Evolutionary conservation across 2,113 vertebrate species (phyloP), one percentile per base, ranked within the genome.

Genomic region (Mobula birostris): DNA sequence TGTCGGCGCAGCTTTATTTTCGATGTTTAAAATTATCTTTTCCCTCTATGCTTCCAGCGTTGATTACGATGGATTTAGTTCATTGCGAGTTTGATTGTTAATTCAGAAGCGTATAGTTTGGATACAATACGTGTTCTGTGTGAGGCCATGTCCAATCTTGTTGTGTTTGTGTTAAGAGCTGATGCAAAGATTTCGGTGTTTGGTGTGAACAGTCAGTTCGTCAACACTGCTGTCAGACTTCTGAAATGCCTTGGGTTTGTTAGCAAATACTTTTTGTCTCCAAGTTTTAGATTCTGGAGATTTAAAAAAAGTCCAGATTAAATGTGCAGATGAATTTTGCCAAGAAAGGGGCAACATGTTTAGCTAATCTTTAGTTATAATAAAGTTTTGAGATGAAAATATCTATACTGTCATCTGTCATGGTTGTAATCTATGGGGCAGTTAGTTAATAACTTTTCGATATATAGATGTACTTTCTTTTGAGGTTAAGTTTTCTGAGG

Each of bases 101-200:
- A 68, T 32, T 32, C 61, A 14, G 61, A 19, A 32, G 29, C 63
- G 68, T 90, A 32, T 61, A 32, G 32, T 79, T 14, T 11, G 80
- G 40, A 27, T 24, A 24, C 80, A 58, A 40, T 83, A 27, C 21
- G 80, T 66, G 29, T 29, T 85, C 48, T 61, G 24, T 82, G 80
- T 56, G 85, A 88, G 63, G 15, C 61, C 58, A 6, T 68, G 61
- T 32, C 85, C n/a, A 90, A 90, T 66, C 61, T 90, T 66, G 85
- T 66, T 85, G 12, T 87, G 58, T 88, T 88, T 63, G 58, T n/a
- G 12, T 63, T 63, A 7, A 63, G 14, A 66, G 29, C 29, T 68
- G 85, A 90, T 66, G 85, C 85, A 68, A 66, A 66, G 56, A 66
- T 79, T 79, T 79, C n/a, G 77, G n/a, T 79, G 77, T 36, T 79